A percentile compares a stretch with the other conserved stretches of the same genome.
phyloP scores from a whole-genome alignment of 2,113 vertebrate species.

The Otocyon megalotis region DNA sequence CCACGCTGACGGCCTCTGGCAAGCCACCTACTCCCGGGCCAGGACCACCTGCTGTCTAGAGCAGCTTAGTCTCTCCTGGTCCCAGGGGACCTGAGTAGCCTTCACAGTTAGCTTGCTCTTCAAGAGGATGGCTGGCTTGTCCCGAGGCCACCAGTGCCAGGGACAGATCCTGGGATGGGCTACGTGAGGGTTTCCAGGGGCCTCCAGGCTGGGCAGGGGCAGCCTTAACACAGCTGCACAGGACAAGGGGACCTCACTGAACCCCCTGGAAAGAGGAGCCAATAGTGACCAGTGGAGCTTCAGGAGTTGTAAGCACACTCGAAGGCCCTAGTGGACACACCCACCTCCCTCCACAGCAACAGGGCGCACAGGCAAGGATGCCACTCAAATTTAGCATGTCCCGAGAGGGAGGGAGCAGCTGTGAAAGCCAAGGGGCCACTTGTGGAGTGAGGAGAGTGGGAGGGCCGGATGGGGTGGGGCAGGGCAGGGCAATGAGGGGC shows the following conservation, averaged over 20 bases:
- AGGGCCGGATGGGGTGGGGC: too few relatives aligned
- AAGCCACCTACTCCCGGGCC: not conserved
- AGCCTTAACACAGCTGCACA: not conserved
- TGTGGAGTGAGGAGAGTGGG: not conserved
- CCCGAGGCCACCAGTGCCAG: not conserved
- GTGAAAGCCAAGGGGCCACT: not conserved
- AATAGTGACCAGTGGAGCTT: not conserved
- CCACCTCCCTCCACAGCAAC: not conserved
- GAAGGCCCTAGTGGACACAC: not conserved
- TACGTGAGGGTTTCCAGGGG: not conserved
- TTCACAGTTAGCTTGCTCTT: not conserved
- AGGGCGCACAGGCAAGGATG: not conserved
- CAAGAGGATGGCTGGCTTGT: not conserved
- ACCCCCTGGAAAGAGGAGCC: not conserved
- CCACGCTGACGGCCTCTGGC: not conserved
- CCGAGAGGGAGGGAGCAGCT: not conserved
- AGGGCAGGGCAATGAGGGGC: not conserved
- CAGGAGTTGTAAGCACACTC: not conserved
- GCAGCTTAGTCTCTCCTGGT: not conserved
- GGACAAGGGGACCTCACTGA: not conserved
- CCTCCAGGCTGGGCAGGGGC: not conserved
- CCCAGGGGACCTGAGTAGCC: not conserved
- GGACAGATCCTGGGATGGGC: too few relatives aligned
- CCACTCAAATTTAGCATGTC: not conserved
- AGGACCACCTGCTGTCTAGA: not conserved